A percentile compares a stretch with the other conserved stretches of the same genome.
Conservation (phyloP, 2,113 vertebrate species). For the Pachyramphus minor region DNA sequence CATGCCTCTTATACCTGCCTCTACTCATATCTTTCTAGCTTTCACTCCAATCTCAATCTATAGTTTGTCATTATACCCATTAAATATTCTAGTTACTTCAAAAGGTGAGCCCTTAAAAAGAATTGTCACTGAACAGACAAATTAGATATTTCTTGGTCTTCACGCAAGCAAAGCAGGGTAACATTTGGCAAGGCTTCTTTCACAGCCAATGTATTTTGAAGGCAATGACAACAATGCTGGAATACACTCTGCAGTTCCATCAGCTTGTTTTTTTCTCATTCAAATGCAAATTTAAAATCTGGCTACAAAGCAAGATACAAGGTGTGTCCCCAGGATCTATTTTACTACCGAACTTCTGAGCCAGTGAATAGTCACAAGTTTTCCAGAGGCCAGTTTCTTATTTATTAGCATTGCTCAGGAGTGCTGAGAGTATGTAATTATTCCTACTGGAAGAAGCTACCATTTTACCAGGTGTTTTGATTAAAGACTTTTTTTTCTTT, state of each 20-base stretch:
- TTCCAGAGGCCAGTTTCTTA: not conserved
- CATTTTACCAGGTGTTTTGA: not conserved
- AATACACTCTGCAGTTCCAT: not conserved
- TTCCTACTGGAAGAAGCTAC: not conserved
- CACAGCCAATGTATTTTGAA: not conserved
- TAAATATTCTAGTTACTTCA: not conserved
- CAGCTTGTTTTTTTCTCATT: not conserved
- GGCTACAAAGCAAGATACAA: not conserved
- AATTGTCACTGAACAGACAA: not conserved
- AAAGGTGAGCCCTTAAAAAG: not conserved
- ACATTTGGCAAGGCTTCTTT: not conserved
- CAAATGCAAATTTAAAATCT: not conserved
- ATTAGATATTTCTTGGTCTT: not conserved
- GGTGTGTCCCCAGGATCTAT: not conserved
- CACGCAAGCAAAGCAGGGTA: not conserved
- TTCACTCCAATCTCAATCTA: not conserved
- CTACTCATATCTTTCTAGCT: not conserved
- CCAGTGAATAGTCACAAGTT: not conserved
- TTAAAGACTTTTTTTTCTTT: not conserved
- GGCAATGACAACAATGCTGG: not conserved
- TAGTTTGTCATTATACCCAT: not conserved
- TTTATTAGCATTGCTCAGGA: not conserved
- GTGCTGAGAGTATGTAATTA: not conserved
- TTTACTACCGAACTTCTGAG: not conserved
- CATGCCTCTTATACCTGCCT: not conserved